These are phyloP conservation scores for Tricholaema leucomelas DNA, from an alignment of 2,113 vertebrate species.

Conservation along the genomic window DNA sequence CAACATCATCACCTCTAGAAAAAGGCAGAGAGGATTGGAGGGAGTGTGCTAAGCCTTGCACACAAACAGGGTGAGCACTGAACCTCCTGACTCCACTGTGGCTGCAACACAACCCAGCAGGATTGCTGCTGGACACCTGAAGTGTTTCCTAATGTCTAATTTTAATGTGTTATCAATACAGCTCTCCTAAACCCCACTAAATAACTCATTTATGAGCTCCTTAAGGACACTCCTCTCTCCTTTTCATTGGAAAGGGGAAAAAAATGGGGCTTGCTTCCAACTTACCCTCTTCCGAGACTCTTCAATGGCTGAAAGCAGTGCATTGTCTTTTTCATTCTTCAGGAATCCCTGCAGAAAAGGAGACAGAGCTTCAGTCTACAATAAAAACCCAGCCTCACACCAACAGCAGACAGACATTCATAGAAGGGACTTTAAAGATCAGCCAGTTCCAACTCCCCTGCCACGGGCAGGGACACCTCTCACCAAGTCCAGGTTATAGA, in stretches of 20 bases:
- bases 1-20: not conserved
- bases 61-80: not conserved
- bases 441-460: no score
- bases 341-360: slow-evolving; percentile 87
- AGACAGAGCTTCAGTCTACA: not conserved
- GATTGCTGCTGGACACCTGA: not conserved
- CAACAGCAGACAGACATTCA: not conserved
- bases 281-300: slow-evolving; percentile 96
- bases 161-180: not conserved
- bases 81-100: not conserved
- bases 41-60: rapidly evolving
- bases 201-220: not conserved
- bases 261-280: not conserved
- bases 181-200: not conserved
- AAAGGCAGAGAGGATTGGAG: not conserved
- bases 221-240: no score
- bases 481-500: no score
- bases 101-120: not conserved
- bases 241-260: not conserved
- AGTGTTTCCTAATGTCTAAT: not conserved
- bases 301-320: slow-evolving; percentile 93
- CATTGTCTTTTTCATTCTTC: slow-evolving; percentile 98
- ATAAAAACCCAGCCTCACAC: not conserved
- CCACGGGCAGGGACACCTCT: no score
- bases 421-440: no score